Base-by-base conservation (phyloP, 2,113 vertebrate species). In the Mustela nigripes region DNA sequence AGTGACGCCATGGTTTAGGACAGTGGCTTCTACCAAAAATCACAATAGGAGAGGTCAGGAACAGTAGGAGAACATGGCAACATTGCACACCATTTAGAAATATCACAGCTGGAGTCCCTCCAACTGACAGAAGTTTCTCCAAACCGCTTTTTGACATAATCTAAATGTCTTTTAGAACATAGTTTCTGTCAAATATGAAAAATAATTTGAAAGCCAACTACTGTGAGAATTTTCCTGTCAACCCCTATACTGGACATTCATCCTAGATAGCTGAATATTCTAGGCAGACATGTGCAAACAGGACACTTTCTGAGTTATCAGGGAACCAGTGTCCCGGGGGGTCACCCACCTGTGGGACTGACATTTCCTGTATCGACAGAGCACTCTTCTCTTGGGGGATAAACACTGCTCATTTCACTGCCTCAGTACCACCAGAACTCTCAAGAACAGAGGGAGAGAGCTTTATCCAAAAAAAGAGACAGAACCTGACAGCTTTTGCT, bases 311-410 rank as follows among this genome's bases (percentile, higher is more conserved):
- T 76, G 73, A 58, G 36, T 22, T 18, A 76, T 8, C 50, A 26
- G 15, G n/a, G 63, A 71, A 10, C 24, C 24, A 60, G 6, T 0
- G 4, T n/a, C 36, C 36, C n/a, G 45, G 10, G 11, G 42, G 0
- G 0, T 15, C 1, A 1, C 39, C 10, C 4, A 9, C 56, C 24
- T 48, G 56, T 7, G 31, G 2, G 31, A 4, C 31, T 1, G n/a
- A 4, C 24, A 8, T 2, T 21, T n/a, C 21, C 26, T n/a, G 7
- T 26, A 45, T 1, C 1, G 16, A 86, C 7, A 14, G 0, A 42
- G 33, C 1, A 65, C 4, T 80, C 85, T 36, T 67, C 80, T 89
- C 90, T 56, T 31, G 62, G 82, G 45, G 89, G 33, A 28, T 39
- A 65, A 84, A 28, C 7, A 1, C 16, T 69, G 67, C 31, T 78